Conservation (phyloP, 2,113 vertebrate species). For the Oryzias melastigma region DNA sequence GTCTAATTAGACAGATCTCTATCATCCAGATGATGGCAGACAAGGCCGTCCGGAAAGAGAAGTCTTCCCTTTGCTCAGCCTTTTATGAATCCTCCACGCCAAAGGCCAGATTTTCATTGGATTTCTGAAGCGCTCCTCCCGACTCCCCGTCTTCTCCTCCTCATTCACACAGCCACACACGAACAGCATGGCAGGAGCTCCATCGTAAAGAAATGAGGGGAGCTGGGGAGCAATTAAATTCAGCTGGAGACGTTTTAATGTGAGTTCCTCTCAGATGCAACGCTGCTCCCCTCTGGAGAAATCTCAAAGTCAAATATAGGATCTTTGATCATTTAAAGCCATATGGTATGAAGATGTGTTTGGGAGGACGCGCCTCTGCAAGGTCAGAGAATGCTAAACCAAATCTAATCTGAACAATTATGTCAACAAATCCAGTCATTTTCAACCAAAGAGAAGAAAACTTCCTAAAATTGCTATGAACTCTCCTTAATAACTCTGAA, state of each 20-base stretch:
- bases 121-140: slow-evolving; percentile 7
- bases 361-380: slow-evolving; percentile 1
- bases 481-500: no score
- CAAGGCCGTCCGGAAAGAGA: slow-evolving; percentile 40
- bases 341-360: slow-evolving; percentile 42
- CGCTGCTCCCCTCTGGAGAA: slow-evolving; percentile 52
- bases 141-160: background rate
- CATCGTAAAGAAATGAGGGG: slow-evolving; percentile 64
- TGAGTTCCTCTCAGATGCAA: slow-evolving; percentile 48
- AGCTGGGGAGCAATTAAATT: slow-evolving; percentile 70
- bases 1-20: slow-evolving; percentile 18
- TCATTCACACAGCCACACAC: slow-evolving; percentile 21
- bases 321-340: slow-evolving; percentile 63
- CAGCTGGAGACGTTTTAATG: slow-evolving; percentile 67
- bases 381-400: slow-evolving; percentile 52
- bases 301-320: slow-evolving; percentile 70
- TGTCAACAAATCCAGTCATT: background rate
- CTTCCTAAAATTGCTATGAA: no score
- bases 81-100: slow-evolving; percentile 64
- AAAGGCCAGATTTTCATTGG: slow-evolving; percentile 45
- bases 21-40: slow-evolving; percentile 23
- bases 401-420: slow-evolving; percentile 21
- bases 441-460: no score
- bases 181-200: slow-evolving; percentile 46
- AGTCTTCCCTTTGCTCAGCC: slow-evolving; percentile 17